Percentiles rank a stretch among this genome's conserved stretches.
These are phyloP conservation scores for Catamblyrhynchus diadema DNA, from an alignment of 2,797 vertebrate genomes.

Conservation along the genomic window DNA sequence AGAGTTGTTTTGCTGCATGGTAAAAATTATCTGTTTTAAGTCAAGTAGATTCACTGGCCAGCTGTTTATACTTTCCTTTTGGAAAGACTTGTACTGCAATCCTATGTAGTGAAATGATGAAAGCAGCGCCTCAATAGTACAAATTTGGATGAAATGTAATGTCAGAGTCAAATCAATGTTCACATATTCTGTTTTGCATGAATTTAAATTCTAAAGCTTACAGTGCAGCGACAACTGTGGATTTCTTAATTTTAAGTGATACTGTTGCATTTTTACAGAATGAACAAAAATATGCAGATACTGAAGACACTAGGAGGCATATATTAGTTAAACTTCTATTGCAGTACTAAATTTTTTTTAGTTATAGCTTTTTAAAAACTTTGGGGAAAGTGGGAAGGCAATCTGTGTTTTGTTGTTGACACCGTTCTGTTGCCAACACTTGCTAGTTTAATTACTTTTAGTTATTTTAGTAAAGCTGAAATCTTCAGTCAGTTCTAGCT, in stretches of 20 bases:
- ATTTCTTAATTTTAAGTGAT: background rate
- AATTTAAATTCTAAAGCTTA: background rate
- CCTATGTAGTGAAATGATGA: background rate
- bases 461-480: background rate
- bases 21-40: conserved; percentile 56
- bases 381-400: background rate
- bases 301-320: background rate
- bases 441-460: background rate
- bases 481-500: background rate
- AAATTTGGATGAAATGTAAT: background rate
- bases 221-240: background rate
- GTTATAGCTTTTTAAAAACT: background rate
- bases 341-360: background rate
- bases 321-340: background rate
- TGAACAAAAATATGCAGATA: background rate
- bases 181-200: background rate
- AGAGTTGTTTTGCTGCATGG: conserved; percentile 94
- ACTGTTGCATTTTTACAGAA: background rate
- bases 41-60: background rate
- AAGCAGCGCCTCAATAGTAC: background rate
- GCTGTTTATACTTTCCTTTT: background rate
- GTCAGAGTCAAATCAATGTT: background rate
- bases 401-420: background rate
- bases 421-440: background rate
- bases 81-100: background rate